A percentile compares a stretch with the other conserved stretches of the same genome.
Evolutionary conservation across 2,113 vertebrate species (phyloP).

Genomic region (Procavia capensis): DNA sequence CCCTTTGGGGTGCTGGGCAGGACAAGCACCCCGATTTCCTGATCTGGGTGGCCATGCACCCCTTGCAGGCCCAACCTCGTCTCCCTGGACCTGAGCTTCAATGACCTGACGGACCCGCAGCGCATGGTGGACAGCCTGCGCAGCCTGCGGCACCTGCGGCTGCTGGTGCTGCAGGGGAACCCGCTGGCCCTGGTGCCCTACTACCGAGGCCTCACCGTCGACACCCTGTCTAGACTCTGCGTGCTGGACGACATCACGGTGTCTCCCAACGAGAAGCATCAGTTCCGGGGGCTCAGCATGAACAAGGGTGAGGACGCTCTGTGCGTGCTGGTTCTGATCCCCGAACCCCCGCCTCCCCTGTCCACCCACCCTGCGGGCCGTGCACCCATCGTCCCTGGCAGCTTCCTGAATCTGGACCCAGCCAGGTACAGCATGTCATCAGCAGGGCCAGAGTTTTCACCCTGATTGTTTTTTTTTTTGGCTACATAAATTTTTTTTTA

Average conservation of each 20-base stretch:
- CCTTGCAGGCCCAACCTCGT: constrained; percentile 91
- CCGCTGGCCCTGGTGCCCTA: constrained; percentile 88
- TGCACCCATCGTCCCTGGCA: rapidly evolving
- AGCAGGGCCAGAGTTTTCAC: not conserved
- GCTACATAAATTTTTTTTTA: too few species aligned
- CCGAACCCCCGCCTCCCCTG: not conserved
- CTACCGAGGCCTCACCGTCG: constrained; percentile 91
- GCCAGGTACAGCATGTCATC: not conserved
- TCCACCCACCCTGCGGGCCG: rapidly evolving
- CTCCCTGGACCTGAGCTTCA: constrained; percentile 93
- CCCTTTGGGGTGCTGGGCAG: not conserved
- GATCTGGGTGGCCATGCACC: not conserved
- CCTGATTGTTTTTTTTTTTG: too few species aligned
- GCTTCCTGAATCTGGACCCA: not conserved
- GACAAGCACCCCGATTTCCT: not conserved
- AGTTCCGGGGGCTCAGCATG: constrained; percentile 84
- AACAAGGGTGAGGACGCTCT: constrained; percentile 84
- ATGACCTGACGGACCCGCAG: constrained; percentile 87
- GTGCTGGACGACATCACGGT: constrained; percentile 88
- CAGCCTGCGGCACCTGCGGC: constrained; percentile 84
- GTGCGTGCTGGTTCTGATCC: rapidly evolving
- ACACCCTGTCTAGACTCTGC: constrained; percentile 88
- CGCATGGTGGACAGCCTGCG: constrained; percentile 83
- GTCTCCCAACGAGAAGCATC: constrained; percentile 84
- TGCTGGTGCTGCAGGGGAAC: constrained; percentile 92